Base-by-base conservation (phyloP, 1,140 invertebrate genomes). In the Monomorium pharaonis region DNA sequence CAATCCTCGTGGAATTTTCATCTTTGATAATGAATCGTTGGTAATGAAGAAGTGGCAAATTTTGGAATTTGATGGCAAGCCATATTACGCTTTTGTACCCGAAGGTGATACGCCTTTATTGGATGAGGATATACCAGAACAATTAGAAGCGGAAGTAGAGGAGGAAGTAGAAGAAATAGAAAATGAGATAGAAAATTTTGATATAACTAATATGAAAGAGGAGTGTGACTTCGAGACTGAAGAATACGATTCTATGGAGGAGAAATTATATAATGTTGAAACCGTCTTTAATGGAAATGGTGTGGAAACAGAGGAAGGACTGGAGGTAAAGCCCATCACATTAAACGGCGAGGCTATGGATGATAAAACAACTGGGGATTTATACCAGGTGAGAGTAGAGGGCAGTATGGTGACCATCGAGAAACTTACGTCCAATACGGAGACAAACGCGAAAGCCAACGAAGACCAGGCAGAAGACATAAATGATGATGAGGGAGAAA, bases 11-110 rank as follows among this genome's bases (percentile, higher is more conserved):
- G 95, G 95, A 21, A 90, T 95, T 65, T 95, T 95, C 81, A 92
- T 95, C 86, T 94, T 93, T 87, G 93, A 94, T 42, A 92, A 93
- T 60, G 94, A 94, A 74, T 94, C 94, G 9, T 90, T 95, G 16
- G 91, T 94, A 5, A 95, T 95, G 95, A 92, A 91, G 44, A 95
- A 95, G 70, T 95, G 95, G 95, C 94, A 95, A 78, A 95, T 95
- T 54, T 87, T 95, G 58, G 95, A 95, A 33, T 95, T 95, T 72
- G 94, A 95, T 69, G 95, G 94, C 5, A 94, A 94, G 6, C 94
- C 94, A 0, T 95, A 94, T 90, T 95, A 95, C 78, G 95, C 94
- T 0, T 95, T 95, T 74, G 90, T 95, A 58, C 94, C 95, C 21
- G 94, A 94, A 86, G 92, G 93, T 3, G 93, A 93, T n/a, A 69